Conservation (phyloP, 2,797 vertebrate species). For the Neosilurus hyrtlii region DNA sequence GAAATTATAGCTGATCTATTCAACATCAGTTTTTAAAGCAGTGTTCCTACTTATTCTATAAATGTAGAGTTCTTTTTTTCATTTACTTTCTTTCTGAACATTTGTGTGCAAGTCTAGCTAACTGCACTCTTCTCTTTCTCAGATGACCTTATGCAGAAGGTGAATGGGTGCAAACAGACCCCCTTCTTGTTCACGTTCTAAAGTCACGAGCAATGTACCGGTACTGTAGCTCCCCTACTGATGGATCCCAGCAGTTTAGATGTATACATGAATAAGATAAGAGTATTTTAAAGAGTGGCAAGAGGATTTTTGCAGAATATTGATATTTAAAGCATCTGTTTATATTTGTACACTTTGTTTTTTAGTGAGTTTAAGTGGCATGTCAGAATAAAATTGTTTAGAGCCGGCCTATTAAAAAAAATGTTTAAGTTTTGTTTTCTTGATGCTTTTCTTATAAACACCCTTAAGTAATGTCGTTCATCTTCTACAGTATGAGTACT, state of each 20-base stretch:
- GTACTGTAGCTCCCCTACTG: conserved; percentile 75
- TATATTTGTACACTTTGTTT: not conserved
- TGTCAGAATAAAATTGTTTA: not conserved
- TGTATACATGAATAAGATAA: not conserved
- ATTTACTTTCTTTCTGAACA: conserved; percentile 37
- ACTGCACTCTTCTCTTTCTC: conserved; percentile 97
- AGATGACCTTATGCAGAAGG: conserved; percentile 96
- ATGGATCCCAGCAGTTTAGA: not conserved
- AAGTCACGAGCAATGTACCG: conserved; percentile 85
- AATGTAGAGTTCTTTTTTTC: not conserved
- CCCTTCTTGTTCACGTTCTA: conserved; percentile 79
- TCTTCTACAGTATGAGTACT: conserved; percentile 20
- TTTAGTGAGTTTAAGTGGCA: not conserved
- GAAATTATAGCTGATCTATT: not conserved
- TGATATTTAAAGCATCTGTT: not conserved
- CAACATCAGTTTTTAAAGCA: not conserved
- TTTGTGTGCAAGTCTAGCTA: conserved; percentile 75
- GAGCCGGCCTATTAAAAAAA: not conserved
- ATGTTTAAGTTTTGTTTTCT: not conserved
- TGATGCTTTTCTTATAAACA: not conserved
- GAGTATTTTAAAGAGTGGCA: not conserved
- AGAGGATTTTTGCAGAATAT: no score
- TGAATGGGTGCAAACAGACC: conserved; percentile 97
- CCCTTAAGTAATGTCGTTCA: not conserved
- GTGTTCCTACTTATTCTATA: not conserved